Percentiles rank a stretch among this genome's conserved stretches.
Conservation (phyloP, 2,113 vertebrate genomes). For the Hippopotamus amphibius region DNA sequence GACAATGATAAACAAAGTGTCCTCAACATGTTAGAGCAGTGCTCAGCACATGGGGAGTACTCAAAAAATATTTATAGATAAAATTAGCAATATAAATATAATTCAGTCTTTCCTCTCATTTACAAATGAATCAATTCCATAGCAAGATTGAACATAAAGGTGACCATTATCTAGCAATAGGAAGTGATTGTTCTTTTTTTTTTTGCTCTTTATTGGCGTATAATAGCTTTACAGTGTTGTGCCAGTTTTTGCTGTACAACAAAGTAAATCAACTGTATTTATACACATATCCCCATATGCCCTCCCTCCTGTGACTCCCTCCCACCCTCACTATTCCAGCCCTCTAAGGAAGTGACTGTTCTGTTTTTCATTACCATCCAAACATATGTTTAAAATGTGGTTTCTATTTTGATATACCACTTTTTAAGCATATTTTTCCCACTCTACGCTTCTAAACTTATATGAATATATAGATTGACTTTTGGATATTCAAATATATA, state of each 20-base stretch:
- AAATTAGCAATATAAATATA: not conserved
- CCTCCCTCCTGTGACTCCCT: no score
- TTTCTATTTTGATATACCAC: not conserved
- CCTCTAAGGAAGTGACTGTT: not conserved
- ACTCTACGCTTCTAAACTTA: not conserved
- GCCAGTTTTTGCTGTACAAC: no score
- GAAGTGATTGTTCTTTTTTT: not conserved
- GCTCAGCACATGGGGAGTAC: not conserved
- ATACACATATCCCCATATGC: no score
- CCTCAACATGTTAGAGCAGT: not conserved
- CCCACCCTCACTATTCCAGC: no score
- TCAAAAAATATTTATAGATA: not conserved
- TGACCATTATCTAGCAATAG: not conserved
- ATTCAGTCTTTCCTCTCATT: not conserved
- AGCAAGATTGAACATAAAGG: not conserved
- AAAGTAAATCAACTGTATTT: no score
- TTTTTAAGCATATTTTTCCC: not conserved
- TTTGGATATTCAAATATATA: not conserved
- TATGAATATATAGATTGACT: not conserved
- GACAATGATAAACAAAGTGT: not conserved
- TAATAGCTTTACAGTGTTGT: no score
- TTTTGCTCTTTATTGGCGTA: not conserved
- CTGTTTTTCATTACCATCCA: not conserved
- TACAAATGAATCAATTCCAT: not conserved
- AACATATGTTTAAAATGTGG: not conserved